Percentiles rank a stretch among this genome's conserved stretches.
Evolutionary conservation across 2,797 vertebrate genomes (phyloP).

Genomic region (Coregonus ussuriensis): DNA sequence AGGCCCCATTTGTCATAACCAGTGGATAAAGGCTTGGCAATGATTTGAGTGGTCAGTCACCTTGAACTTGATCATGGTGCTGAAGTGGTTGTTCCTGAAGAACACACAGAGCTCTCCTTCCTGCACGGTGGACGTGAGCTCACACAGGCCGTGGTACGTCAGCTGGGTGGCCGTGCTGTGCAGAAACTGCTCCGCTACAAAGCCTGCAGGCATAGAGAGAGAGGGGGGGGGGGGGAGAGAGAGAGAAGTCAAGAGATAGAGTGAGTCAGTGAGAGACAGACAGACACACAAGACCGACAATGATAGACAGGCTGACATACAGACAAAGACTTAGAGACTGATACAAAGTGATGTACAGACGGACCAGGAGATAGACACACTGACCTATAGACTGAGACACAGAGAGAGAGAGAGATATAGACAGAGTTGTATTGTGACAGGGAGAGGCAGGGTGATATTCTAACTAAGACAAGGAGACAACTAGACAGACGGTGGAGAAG

Average conservation of each 20-base stretch:
- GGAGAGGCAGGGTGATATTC: background rate
- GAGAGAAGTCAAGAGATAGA: background rate
- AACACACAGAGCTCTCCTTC: slow-evolving; percentile 98
- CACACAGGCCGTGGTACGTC: slow-evolving; percentile 96
- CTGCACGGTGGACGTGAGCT: slow-evolving; percentile 94
- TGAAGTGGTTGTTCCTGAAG: slow-evolving; percentile 99
- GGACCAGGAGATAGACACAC: background rate
- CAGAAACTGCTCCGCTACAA: slow-evolving; percentile 96
- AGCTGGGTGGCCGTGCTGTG: slow-evolving; percentile 96
- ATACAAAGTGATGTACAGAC: background rate
- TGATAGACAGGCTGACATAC: background rate
- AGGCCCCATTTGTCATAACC: slow-evolving; percentile 3
- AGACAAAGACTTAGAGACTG: background rate
- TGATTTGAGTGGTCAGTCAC: slow-evolving; percentile 63
- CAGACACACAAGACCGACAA: background rate
- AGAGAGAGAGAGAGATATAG: background rate
- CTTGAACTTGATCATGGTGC: slow-evolving; percentile 99
- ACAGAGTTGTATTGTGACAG: background rate
- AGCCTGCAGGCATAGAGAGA: slow-evolving; percentile 74
- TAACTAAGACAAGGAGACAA: background rate
- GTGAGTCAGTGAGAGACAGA: background rate
- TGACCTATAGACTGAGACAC: background rate
- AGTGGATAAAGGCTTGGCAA: background rate
- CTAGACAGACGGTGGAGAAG: background rate
- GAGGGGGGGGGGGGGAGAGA: background rate